Conservation (phyloP, 2,113 vertebrate species). For the Anhinga rufa region DNA sequence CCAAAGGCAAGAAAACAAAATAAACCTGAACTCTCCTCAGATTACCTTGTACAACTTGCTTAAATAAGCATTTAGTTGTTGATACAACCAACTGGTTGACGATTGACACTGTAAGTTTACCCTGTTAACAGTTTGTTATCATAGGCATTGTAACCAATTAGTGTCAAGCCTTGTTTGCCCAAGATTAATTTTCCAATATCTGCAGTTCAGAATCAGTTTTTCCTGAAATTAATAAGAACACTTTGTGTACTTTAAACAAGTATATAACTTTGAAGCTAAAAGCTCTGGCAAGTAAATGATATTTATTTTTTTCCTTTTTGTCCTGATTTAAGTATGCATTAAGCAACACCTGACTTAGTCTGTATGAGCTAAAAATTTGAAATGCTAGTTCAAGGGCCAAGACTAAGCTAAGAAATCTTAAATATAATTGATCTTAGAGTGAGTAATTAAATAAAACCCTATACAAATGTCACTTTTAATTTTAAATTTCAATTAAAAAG, state of each 20-base stretch:
- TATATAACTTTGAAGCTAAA: neutral
- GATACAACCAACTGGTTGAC: neutral
- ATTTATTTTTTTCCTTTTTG: neutral
- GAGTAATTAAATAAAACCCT: neutral
- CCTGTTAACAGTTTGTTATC: constrained; percentile 30
- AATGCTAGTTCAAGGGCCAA: neutral
- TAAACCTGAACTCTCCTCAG: neutral
- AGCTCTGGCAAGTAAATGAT: neutral
- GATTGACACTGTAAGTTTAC: neutral
- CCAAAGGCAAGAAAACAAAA: neutral
- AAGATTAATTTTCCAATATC: constrained; percentile 20
- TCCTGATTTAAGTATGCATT: neutral
- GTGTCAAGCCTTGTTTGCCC: neutral
- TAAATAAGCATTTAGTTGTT: constrained; percentile 8
- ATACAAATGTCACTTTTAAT: neutral
- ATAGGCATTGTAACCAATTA: constrained; percentile 31
- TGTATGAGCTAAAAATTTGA: neutral
- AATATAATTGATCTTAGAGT: neutral
- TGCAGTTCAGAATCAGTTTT: neutral
- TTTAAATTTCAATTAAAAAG: neutral
- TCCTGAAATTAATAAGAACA: neutral
- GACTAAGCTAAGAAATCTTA: neutral
- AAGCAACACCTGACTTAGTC: neutral
- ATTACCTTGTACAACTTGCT: neutral
- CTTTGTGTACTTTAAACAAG: neutral